Evolutionary conservation across 2,113 vertebrate genomes (phyloP), one percentile per base, ranked within the genome.

Genomic region (Antechinus stuartii): DNA sequence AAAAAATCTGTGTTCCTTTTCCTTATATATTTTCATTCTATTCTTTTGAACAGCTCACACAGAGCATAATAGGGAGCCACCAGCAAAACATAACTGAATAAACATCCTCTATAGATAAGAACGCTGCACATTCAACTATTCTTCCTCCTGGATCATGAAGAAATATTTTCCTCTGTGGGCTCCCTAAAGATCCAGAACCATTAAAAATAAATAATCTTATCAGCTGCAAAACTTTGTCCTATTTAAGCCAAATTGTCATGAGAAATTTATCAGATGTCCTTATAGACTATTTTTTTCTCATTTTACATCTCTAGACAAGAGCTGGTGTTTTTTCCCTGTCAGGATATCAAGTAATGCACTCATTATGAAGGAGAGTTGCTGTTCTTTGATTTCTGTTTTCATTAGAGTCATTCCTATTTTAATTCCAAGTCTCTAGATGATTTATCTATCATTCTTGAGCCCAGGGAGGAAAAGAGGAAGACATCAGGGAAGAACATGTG

Each of bases 371-470:
- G 5, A 42, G 91, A 11, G 27, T 35, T 54, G 54, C 46, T 49
- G 11, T 53, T 92, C 54, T 93, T 61, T 92, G 54, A 94, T 93
- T 52, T 93, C 26, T 3, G 23, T 30, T 27, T 91, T 92, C 35
- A 46, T 6, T 4, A 57, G 30, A 95, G 47, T 35, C 35, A 68
- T n/a, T 35, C 22, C 26, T 46, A n/a, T 91, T 84, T 94, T 46
- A 96, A 54, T 96, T 93, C 94, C 95, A 90, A 57, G 14, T 19
- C 52, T 90, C 24, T 8, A 53, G 14, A 46, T 92, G 46, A 92
- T 89, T 55, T 56, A 7, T 42, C 8, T 54, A 91, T 96, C 26
- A 35, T 61, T 92, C 56, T 92, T n/a, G n/a, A 84, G n/a, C 35
- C 7, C 68, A 42, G n/a, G 25, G 55, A 97, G 53, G 95, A 5